Percentiles rank a stretch among this genome's conserved stretches.
Conservation (phyloP, 2,797 vertebrate genomes). For the Ispidina lecontei region DNA sequence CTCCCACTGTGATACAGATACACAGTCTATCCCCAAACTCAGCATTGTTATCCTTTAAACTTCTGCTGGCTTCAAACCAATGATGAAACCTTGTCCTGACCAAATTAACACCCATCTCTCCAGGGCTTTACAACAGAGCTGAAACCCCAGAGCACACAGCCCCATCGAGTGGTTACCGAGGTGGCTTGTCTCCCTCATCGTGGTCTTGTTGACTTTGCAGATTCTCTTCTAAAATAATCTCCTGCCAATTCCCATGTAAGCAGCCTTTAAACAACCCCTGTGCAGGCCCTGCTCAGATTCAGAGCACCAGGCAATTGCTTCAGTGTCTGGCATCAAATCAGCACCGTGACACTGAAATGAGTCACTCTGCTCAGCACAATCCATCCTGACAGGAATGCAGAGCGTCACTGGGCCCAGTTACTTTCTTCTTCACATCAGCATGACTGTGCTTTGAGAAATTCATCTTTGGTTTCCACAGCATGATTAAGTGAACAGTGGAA, state of each 20-base stretch:
- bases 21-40: not conserved
- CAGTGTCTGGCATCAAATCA: not conserved
- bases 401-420: not conserved
- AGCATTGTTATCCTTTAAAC: not conserved
- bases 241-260: not conserved
- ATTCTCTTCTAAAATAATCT: not conserved
- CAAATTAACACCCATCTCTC: not conserved
- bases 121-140: not conserved
- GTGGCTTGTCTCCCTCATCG: not conserved
- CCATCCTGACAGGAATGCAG: not conserved
- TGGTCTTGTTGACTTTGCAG: not conserved
- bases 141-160: not conserved
- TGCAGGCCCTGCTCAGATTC: not conserved
- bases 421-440: not conserved
- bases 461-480: not conserved
- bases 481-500: not conserved
- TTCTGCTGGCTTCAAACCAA: fast-evolving
- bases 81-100: not conserved
- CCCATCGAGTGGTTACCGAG: not conserved
- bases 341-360: fast-evolving
- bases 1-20: not conserved
- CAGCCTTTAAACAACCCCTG: not conserved
- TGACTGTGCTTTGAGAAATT: not conserved
- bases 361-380: not conserved
- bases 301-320: not conserved